These are phyloP conservation scores for Cheirogaleus major DNA, from an alignment of 2,797 vertebrate species.

Conservation along the genomic window DNA sequence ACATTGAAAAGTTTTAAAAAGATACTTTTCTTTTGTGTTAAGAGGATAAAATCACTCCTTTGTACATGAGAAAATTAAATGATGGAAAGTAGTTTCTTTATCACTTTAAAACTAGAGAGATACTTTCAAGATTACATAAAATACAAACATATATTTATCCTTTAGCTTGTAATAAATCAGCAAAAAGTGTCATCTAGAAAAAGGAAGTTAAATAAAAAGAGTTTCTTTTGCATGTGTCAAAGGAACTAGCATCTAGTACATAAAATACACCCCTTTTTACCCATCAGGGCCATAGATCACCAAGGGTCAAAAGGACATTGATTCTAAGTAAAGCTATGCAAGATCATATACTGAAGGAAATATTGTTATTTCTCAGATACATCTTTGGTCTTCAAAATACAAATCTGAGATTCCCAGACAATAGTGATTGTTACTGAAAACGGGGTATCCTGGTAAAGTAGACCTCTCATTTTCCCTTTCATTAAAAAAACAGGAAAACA, in stretches of 20 bases:
- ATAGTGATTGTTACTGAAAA: background rate
- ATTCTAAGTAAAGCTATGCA: background rate
- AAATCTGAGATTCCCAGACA: background rate
- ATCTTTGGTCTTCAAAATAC: background rate
- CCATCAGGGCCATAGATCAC: background rate
- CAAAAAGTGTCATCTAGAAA: background rate
- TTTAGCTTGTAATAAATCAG: background rate
- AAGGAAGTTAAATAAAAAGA: background rate
- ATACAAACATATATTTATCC: background rate
- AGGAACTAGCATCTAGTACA: background rate
- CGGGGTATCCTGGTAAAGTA: background rate
- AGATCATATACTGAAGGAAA: background rate
- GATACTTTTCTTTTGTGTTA: background rate
- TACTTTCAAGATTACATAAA: background rate
- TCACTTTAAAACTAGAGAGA: background rate
- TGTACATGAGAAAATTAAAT: background rate
- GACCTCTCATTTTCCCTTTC: background rate
- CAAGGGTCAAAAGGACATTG: background rate
- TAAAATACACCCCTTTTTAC: background rate
- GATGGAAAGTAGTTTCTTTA: conserved; percentile 27
- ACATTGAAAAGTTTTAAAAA: background rate
- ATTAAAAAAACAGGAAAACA: background rate
- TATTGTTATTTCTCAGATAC: background rate
- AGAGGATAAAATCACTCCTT: background rate
- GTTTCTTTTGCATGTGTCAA: background rate